Base-by-base conservation (phyloP, 2,888 invertebrate genomes). In the Malachius bipustulatus region DNA sequence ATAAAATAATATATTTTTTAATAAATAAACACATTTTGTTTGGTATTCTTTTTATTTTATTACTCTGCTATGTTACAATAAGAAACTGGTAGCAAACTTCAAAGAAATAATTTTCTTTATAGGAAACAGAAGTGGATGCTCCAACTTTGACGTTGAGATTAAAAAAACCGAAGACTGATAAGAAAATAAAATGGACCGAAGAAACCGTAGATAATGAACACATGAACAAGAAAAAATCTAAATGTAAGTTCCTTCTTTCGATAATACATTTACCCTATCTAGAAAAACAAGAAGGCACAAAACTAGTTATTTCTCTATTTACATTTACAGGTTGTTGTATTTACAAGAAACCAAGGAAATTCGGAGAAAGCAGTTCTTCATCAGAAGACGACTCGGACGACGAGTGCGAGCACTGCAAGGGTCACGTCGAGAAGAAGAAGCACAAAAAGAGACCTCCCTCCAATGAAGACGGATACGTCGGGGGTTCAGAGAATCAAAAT, bases 201-300 rank as follows among this genome's bases (percentile, higher is more conserved):
- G 89, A 81, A 48, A 91, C 93, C 1, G 82, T 96, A 9, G 94
- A 96, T 62, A 94, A 96, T 64, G 94, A 96, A 60, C 67, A 89
- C 56, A 75, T 94, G 81, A 84, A 88, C 57, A 89, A 84, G 62
- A 93, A 91, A 64, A 94, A 94, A 62, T 94, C 94, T 14, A 96
- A 94, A 73, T 94, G 94, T 90, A 66, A 73, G 77, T 63, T 31
- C 29, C 26, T n/a, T n/a, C n/a, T n/a, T n/a, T n/a, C n/a, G n/a
- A n/a, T n/a, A n/a, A n/a, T n/a, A n/a, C n/a, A n/a, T n/a, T n/a
- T n/a, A n/a, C n/a, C n/a, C n/a, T n/a, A n/a, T n/a, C n/a, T n/a
- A n/a, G n/a, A n/a, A n/a, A n/a, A n/a, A n/a, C n/a, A n/a, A n/a
- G n/a, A n/a, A n/a, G n/a, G n/a, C n/a, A n/a, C n/a, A n/a, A n/a